Evolutionary conservation across 92 coral and sea anemone species (phyloP), one percentile per base, ranked within the genome.

Genomic region (Montipora capitata): DNA sequence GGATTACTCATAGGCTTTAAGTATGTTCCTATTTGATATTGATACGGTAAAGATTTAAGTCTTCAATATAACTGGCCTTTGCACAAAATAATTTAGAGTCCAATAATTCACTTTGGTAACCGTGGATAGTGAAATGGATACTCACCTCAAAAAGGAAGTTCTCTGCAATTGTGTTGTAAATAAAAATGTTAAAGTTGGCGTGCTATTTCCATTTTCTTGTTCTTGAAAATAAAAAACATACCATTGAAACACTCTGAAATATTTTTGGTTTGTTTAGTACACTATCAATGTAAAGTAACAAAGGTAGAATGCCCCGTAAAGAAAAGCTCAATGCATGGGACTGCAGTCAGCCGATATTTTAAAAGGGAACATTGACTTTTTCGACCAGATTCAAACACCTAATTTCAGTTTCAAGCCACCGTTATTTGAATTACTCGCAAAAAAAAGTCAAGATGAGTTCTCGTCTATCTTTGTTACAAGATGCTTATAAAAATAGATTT

Each of bases 121-220:
- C 85, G 68, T 39, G 56, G 12, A 8, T 52, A 49, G 16, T 68
- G 35, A 45, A 68, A 81, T 15, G 77, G 68, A 68, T 81, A 81
- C 68, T 81, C 68, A 12, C 61, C 10, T 54, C 12, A 56, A 81
- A 68, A 76, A 68, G 85, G 64, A 80, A 80, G 76, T 68, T 27
- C 48, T 72, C 85, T 51, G 10, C 85, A 49, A 68, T 68, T 51
- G 67, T 51, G 77, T 68, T 81, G 85, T 54, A 81, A 81, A 81
- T 68, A 52, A 39, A 27, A 45, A 41, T 20, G 11, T 40, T 67
- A 17, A 49, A 48, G 27, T 38, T 35, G 67, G 38, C 56, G 20
- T 1, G 48, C 77, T 39, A 54, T 40, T 81, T 54, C 85, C 76
- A 81, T 39, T 52, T 73, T 54, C 68, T 40, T 48, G 42, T 27